Base-by-base conservation (phyloP, 2,888 invertebrate genomes). In the Meteorus colon region DNA sequence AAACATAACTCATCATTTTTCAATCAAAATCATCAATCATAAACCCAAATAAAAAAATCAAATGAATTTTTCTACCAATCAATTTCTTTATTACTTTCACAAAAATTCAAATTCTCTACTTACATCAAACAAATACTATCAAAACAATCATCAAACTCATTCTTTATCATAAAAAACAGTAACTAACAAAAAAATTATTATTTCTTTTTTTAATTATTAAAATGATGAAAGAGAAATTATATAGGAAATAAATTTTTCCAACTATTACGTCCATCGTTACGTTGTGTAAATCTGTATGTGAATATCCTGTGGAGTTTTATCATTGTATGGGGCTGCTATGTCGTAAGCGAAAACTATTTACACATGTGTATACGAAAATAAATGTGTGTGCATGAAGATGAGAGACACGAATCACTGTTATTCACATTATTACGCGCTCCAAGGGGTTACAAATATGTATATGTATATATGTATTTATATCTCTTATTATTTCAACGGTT, bases 361-460 rank as follows among this genome's bases (percentile, higher is more conserved):
- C 16, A 48, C 4, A 48, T 48, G 14, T n/a, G 14, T 48, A 48
- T 48, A 14, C 14, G 45, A 12, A 48, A 14, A 48, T 14, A n/a
- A 48, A 48, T 48, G n/a, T n/a, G n/a, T 48, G 14, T n/a, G n/a
- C 14, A 41, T 37, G 45, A 72, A 27, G 55, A 55, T 60, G 59
- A 62, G 27, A 72, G 62, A 62, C 62, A 37, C 37, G 45, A 72
- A 72, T 72, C 63, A 72, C 71, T 62, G 71, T 72, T 72, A 72
- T 72, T 72, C 29, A 37, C 41, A 59, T 29, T 37, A 31, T 41
- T 29, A 55, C 41, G 27, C 19, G 16, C 45, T 10, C 29, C 16
- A 45, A 31, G 59, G 59, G 59, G 37, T 41, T 70, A 59, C 59
- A 70, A 70, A 48, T 55, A 16, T 16, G n/a, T 16, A 48, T 2